Conservation (phyloP, 1,140 invertebrate genomes). For the Venturia canescens region DNA sequence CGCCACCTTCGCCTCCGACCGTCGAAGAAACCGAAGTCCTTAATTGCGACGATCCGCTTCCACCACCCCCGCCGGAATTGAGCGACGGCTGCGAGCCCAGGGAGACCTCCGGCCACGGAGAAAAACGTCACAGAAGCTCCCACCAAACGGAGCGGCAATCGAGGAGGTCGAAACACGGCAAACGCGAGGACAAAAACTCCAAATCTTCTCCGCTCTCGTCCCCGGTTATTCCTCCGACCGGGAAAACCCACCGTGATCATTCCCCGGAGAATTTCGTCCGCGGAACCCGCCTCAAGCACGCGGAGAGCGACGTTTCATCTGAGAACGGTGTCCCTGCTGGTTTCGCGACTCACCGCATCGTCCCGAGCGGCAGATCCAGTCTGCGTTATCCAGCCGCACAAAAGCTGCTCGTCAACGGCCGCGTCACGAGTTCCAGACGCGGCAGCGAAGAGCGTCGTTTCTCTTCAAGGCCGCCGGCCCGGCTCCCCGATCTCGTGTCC, state of each 20-base stretch:
- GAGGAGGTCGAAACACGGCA: slow-evolving; percentile 63
- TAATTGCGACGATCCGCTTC: slow-evolving; percentile 83
- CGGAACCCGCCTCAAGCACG: slow-evolving; percentile 56
- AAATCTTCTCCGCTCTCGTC: slow-evolving; percentile 58
- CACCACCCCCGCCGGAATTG: slow-evolving; percentile 83
- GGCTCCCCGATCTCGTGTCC: slow-evolving; percentile 68
- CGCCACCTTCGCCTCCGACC: slow-evolving; percentile 83
- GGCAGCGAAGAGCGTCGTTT: slow-evolving; percentile 61
- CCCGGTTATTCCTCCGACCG: not conserved
- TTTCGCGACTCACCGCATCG: slow-evolving; percentile 67
- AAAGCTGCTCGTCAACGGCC: slow-evolving; percentile 77
- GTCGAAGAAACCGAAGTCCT: slow-evolving; percentile 80
- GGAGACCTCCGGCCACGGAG: not conserved
- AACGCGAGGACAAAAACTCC: slow-evolving; percentile 52
- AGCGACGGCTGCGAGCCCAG: slow-evolving; percentile 54
- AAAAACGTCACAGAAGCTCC: slow-evolving; percentile 49
- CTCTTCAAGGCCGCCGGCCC: slow-evolving; percentile 59
- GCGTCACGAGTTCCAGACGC: slow-evolving; percentile 60
- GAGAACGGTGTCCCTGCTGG: slow-evolving; percentile 67
- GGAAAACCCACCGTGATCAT: slow-evolving; percentile 58
- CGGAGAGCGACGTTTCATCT: slow-evolving; percentile 57
- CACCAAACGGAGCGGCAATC: slow-evolving; percentile 65
- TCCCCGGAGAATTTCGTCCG: slow-evolving; percentile 56
- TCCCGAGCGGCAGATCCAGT: slow-evolving; percentile 71
- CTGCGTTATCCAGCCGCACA: slow-evolving; percentile 73